Percentiles rank a stretch among this genome's conserved stretches.
Evolutionary conservation across 2,888 invertebrate genomes (phyloP).

Genomic region (Drosophila koepferae): DNA sequence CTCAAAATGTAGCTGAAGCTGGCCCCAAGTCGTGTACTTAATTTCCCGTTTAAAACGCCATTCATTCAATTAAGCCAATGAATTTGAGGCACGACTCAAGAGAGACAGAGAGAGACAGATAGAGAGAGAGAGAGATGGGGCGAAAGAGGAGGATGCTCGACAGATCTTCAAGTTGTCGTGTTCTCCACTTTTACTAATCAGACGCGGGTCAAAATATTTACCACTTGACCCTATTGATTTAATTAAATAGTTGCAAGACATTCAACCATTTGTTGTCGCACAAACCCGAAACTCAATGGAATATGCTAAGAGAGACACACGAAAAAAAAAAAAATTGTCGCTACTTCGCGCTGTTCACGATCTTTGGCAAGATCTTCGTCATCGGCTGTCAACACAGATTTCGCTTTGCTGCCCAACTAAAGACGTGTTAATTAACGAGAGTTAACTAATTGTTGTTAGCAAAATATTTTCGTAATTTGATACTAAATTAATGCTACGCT

Average conservation of each 20-base stretch:
- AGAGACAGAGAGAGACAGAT: not conserved
- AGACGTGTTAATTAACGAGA: slow-evolving; percentile 85
- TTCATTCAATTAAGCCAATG: slow-evolving; percentile 85
- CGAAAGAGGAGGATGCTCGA: slow-evolving; percentile 16
- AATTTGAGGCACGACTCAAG: slow-evolving; percentile 73
- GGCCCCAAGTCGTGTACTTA: slow-evolving; percentile 73
- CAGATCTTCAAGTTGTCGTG: slow-evolving; percentile 52
- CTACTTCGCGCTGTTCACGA: slow-evolving; percentile 13
- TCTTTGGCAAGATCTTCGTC: slow-evolving; percentile 51
- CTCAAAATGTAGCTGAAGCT: slow-evolving; percentile 11
- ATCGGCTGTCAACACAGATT: slow-evolving; percentile 84
- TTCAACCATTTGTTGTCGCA: slow-evolving; percentile 78
- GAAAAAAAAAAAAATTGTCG: slow-evolving; percentile 5
- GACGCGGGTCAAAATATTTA: slow-evolving; percentile 86
- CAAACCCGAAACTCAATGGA: slow-evolving; percentile 38
- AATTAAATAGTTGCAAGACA: slow-evolving; percentile 85
- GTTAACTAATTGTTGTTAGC: slow-evolving; percentile 85
- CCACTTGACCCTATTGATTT: slow-evolving; percentile 86
- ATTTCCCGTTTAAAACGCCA: slow-evolving; percentile 83
- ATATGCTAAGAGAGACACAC: not conserved
- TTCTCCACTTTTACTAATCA: slow-evolving; percentile 81
- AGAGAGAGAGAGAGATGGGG: not conserved
- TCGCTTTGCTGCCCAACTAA: slow-evolving; percentile 73
- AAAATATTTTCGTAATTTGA: slow-evolving; percentile 85
- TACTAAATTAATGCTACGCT: slow-evolving; percentile 83